Evolutionary conservation across 2,888 invertebrate genomes (phyloP), one percentile per base, ranked within the genome.

Genomic region (Plagiodera versicolora): DNA sequence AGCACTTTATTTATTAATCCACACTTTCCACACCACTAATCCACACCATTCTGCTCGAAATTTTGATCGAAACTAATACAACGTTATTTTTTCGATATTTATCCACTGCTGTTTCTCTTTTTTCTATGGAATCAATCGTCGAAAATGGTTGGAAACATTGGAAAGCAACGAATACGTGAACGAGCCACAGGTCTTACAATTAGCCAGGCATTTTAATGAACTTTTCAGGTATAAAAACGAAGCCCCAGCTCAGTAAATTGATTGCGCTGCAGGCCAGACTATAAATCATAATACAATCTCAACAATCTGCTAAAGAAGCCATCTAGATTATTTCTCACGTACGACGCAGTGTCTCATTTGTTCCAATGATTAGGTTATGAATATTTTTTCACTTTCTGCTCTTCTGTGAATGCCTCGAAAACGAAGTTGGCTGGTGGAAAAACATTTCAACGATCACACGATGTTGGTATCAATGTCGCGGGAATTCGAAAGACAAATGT

Each of bases 161-260:
- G 63, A 65, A 64, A 63, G 63, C 66, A 64, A 65, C 64, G 68
- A 65, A 64, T n/a, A n/a, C 65, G 68, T 62, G 67, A 68, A 67
- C 64, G 69, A 67, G 67, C 66, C 63, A 64, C 66, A 61, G 65
- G 67, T 66, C 68, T 68, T 70, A 69, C 72, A 72, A 73, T 72
- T 72, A 72, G 70, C 65, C 66, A 65, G 72, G 71, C 67, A 73
- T 73, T 69, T 73, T 72, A 73, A 73, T 72, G 71, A 70, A 72
- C 64, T 67, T 70, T 69, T 64, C 72, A 71, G 70, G 70, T 71
- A 72, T 71, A 70, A 72, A 70, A 70, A 39, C 8, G 67, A 63
- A 70, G 67, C 69, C n/a, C n/a, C 67, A 68, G 69, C 70, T 72
- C 70, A 64, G 70, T 71, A 72, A 68, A 73, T 73, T 72, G 72